Conservation (phyloP, 2,113 vertebrate genomes). For the Calidris pygmaea region DNA sequence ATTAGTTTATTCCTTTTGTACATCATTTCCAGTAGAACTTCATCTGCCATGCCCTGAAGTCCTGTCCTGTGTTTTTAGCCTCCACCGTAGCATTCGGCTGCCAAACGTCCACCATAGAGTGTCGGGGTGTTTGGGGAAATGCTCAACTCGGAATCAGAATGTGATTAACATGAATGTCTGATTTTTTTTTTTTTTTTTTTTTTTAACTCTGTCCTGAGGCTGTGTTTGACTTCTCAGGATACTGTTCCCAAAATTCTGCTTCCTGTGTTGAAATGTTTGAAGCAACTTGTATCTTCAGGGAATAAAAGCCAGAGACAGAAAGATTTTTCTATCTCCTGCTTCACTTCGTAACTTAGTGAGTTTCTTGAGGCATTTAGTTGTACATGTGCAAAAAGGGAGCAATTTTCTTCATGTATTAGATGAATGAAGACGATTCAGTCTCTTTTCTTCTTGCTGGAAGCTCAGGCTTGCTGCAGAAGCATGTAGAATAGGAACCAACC, state of each 20-base stretch:
- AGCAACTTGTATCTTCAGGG: not conserved
- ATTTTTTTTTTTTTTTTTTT: not conserved
- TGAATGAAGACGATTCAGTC: not conserved
- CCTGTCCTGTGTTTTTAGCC: not conserved
- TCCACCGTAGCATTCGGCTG: not conserved
- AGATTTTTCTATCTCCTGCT: not conserved
- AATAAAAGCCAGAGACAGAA: not conserved
- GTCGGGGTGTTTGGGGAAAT: not conserved
- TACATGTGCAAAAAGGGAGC: not conserved
- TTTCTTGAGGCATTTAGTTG: not conserved
- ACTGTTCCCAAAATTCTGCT: not conserved
- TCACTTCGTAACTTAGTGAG: not conserved
- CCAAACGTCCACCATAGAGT: not conserved
- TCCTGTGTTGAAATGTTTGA: not conserved
- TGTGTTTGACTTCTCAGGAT: not conserved
- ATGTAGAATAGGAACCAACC: not conserved
- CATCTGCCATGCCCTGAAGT: not conserved
- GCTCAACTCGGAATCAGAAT: not conserved
- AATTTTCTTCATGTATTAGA: not conserved
- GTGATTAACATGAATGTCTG: not conserved
- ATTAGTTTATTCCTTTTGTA: not conserved
- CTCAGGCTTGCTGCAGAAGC: not conserved
- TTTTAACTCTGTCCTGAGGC: not conserved
- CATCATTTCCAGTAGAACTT: not conserved
- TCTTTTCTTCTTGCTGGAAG: not conserved